These are phyloP conservation scores for Adrianichthys oophorus DNA, from an alignment of 2,797 vertebrate genomes.

Conservation along the genomic window DNA sequence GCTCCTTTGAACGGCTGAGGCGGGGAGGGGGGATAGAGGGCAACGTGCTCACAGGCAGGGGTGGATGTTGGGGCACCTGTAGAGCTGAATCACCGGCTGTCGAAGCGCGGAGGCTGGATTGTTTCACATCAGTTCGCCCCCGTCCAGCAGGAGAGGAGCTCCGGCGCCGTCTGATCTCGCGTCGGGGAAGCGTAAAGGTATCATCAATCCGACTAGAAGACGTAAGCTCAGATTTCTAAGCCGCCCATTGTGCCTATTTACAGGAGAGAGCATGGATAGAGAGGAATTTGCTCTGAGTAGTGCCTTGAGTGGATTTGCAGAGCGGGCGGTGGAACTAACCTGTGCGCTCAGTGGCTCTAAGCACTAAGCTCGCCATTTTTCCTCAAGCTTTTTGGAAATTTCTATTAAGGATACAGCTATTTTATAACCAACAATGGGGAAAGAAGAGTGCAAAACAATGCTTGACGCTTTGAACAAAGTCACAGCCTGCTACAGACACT, in stretches of 20 bases:
- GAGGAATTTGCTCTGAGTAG: conserved; percentile 65
- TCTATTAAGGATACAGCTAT: neutral
- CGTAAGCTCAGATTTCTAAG: conserved; percentile 74
- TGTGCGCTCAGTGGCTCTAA: conserved; percentile 7
- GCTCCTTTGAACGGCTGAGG: conserved; percentile 13
- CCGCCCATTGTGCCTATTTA: conserved; percentile 53
- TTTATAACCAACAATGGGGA: conserved; percentile 78
- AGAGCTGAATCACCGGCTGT: conserved; percentile 33
- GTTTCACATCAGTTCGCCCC: conserved; percentile 19
- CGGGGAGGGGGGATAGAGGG: neutral
- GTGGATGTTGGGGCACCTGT: conserved; percentile 64
- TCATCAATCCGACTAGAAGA: conserved; percentile 70
- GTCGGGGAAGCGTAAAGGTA: conserved; percentile 45
- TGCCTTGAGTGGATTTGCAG: conserved; percentile 67
- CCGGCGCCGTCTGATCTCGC: conserved; percentile 57
- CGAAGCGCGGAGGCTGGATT: conserved; percentile 11
- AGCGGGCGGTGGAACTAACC: conserved; percentile 51
- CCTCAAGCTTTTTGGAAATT: conserved; percentile 14
- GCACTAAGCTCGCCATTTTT: conserved; percentile 23
- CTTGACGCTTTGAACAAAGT: conserved; percentile 93
- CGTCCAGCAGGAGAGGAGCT: conserved; percentile 24
- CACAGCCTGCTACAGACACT: conserved; percentile 92
- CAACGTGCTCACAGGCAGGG: neutral
- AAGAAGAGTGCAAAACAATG: conserved; percentile 94
- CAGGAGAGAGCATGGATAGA: conserved; percentile 73